These are phyloP conservation scores for Drosophila setifemur DNA, from an alignment of 1,140 invertebrate species.

Conservation along the genomic window DNA sequence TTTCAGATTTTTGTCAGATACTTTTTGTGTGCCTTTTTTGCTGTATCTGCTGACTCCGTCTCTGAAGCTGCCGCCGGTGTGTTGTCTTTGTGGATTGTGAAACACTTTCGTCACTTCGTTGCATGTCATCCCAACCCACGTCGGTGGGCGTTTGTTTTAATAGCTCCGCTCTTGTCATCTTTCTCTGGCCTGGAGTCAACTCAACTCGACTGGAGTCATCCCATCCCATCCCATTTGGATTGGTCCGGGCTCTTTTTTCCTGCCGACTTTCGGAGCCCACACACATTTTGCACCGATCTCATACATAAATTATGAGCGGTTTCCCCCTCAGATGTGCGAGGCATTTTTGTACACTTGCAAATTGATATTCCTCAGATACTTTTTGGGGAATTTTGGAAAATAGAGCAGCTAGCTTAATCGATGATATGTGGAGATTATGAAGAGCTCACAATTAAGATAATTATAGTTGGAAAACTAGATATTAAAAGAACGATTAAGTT, in stretches of 20 bases:
- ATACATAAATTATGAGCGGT: conserved; percentile 18
- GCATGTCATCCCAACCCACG: conserved; percentile 60
- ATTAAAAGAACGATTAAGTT: too few relatives aligned
- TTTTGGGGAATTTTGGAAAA: too few relatives aligned
- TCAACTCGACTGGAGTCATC: too few relatives aligned
- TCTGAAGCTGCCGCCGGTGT: conserved; percentile 64
- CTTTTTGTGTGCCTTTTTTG: too few relatives aligned
- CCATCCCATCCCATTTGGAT: too few relatives aligned
- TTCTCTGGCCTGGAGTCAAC: conserved; percentile 33
- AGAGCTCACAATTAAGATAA: too few relatives aligned
- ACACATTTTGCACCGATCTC: conserved; percentile 41
- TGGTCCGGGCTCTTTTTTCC: neutral
- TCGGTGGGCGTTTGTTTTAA: conserved; percentile 77
- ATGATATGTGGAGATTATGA: too few relatives aligned
- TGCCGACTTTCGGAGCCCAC: conserved; percentile 55
- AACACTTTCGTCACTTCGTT: conserved; percentile 76
- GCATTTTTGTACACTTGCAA: conserved; percentile 28
- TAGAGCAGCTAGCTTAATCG: too few relatives aligned
- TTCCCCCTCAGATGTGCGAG: conserved; percentile 12
- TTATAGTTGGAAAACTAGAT: too few relatives aligned
- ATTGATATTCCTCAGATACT: too few relatives aligned
- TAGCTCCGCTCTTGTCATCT: conserved; percentile 59
- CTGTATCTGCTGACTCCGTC: conserved; percentile 1
- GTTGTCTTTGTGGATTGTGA: conserved; percentile 70
- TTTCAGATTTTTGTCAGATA: too few relatives aligned